Evolutionary conservation across 1,140 invertebrate genomes (phyloP), one percentile per base, ranked within the genome.

Genomic region (Lepidostoma basale): DNA sequence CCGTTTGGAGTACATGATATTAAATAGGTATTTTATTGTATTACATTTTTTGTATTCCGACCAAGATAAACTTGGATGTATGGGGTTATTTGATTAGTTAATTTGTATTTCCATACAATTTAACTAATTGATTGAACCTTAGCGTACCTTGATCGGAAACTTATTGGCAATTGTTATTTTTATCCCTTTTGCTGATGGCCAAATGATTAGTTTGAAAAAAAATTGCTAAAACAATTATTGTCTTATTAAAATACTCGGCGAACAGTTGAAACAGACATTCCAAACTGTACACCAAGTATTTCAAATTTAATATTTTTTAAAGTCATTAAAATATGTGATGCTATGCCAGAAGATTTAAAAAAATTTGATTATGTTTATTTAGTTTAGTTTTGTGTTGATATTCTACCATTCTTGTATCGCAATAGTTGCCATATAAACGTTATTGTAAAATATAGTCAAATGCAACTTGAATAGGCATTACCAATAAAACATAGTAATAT

Each of bases 51-150:
- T 45, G 10, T 45, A 45, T 20, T 45, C 42, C 5, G 42, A 45
- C 42, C 42, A 45, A 3, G 42, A 3, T 10, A 45, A 20, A 3
- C 14, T 20, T 45, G 16, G 40, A 20, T 45, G 42, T 9, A 45
- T 20, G 1, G 42, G 42, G 16, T 45, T 45, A 3, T 2, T 45
- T 4, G 42, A 20, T 22, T 45, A 20, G 3, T 49, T 26, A 2
- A 49, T 49, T 49, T 49, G 45, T 2, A 49, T 49, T 49, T 49
- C 45, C 9, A 49, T 10, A 12, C 23, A 49, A 23, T 49, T 23
- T 5, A 49, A n/a, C n/a, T 49, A 5, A 49, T 49, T 3, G 20
- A 4, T 4, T 25, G 23, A 1, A 49, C 45, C 4, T 26, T 25
- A 1, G 22, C 10, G 12, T 49, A 49, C 3, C 45, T 23, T 12